Base-by-base conservation (phyloP, 1,140 invertebrate species). In the Dreissena rostriformis region DNA sequence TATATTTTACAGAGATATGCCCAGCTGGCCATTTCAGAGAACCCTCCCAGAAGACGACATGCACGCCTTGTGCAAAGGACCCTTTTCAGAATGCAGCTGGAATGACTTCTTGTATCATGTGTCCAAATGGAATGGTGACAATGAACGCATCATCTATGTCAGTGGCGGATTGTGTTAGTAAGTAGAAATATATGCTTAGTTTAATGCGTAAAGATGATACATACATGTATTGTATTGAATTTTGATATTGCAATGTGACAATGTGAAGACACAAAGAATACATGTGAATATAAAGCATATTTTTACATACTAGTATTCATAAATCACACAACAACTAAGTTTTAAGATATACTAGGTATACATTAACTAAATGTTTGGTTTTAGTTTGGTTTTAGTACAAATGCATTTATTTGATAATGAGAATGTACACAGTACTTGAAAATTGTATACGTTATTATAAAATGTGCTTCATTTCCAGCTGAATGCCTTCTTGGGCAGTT, bases 91-190 rank as follows among this genome's bases (percentile, higher is more conserved):
- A 63, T 24, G 28, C 12, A 22, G 26, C 55, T 19, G 75, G 75
- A 26, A 15, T 53, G 17, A 66, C 63, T 14, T 4, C 10, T 0
- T 77, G 75, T 51, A 11, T 77, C 12, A 8, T 11, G n/a, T 77
- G 75, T 53, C 29, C 29, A 26, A 19, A 67, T 67, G 14, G 52
- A 26, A 39, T 67, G 67, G 67, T 77, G 11, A 77, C 75, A 15
- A 26, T 77, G 15, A 52, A 22, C 14, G 49, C 22, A 26, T 39
- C 22, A 71, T n/a, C n/a, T 22, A 28, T 2, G 11, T 55, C 17
- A 49, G 15, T n/a, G 19, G 67, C 55, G 24, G 66, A 2, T 22
- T 70, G 66, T 57, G 66, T 80, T n/a, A 22, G 66, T 80, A 80
- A 80, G 66, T 70, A 70, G 55, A 17, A 15, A 19, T 8, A 39